Evolutionary conservation across 2,113 vertebrate genomes (phyloP).

Genomic region (Bubo bubo): DNA sequence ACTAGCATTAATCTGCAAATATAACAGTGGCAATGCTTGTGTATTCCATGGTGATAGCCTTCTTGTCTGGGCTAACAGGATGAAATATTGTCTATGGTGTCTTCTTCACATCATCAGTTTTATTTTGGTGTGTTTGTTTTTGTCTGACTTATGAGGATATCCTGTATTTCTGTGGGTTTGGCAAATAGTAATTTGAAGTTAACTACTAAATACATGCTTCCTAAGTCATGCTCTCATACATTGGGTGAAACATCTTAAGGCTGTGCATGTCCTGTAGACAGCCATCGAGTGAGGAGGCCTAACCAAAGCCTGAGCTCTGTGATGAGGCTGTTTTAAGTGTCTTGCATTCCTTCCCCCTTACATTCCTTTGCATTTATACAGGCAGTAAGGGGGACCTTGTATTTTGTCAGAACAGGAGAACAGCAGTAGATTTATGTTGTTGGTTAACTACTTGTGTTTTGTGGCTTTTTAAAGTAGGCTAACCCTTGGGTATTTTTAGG

Average conservation of each 20-base stretch:
- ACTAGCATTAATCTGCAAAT: not conserved
- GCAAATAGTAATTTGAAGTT: not conserved
- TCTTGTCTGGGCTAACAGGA: not conserved
- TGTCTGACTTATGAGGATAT: not conserved
- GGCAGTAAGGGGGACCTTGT: too few species aligned
- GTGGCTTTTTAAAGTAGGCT: not conserved
- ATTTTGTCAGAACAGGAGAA: not conserved
- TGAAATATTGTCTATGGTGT: not conserved
- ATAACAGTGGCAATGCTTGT: not conserved
- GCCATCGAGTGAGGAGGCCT: not conserved
- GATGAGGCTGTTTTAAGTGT: not conserved
- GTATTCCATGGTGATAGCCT: not conserved
- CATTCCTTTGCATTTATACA: not conserved
- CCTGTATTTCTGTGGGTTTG: not conserved
- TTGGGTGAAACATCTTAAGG: not conserved
- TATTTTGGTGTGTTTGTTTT: not conserved
- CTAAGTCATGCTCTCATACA: not conserved
- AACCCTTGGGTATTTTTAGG: not conserved
- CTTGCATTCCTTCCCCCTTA: not conserved
- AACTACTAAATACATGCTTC: not conserved
- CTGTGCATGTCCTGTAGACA: too few species aligned
- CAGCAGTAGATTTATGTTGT: not conserved
- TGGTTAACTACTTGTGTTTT: not conserved
- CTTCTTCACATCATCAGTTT: not conserved
- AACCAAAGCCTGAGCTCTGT: not conserved